A percentile compares a stretch with the other conserved stretches of the same genome.
phyloP scores from a whole-genome alignment of 2,888 invertebrate genomes.

The Cylindroiulus punctatus region DNA sequence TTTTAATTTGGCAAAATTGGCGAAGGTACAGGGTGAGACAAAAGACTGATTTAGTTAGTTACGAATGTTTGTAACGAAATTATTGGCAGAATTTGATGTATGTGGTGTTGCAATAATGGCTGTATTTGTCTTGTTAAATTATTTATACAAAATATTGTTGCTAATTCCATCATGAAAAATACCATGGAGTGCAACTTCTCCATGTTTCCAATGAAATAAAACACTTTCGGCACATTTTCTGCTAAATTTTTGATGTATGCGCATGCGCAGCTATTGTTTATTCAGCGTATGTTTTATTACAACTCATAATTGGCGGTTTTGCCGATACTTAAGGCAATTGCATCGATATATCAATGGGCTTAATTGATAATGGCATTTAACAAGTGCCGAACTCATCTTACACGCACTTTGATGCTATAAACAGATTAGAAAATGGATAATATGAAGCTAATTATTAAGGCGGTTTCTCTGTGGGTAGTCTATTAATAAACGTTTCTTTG shows the following conservation, averaged over 20 bases:
- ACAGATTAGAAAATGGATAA: slow-evolving; percentile 10
- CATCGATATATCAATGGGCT: slow-evolving; percentile 17
- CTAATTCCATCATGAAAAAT: not conserved
- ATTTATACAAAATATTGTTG: not conserved
- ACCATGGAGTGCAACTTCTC: too few relatives aligned
- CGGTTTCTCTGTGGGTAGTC: slow-evolving; percentile 13
- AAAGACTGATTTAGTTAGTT: not conserved
- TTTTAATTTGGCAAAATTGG: slow-evolving; percentile 10
- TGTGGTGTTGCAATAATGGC: not conserved
- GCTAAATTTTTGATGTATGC: not conserved
- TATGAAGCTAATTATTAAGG: slow-evolving; percentile 30
- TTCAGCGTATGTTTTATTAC: slow-evolving; percentile 14
- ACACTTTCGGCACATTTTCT: not conserved
- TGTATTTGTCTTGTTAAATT: too few relatives aligned
- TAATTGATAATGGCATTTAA: slow-evolving; percentile 39
- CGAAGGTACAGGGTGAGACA: not conserved
- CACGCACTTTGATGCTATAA: slow-evolving; percentile 28
- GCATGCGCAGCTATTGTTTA: not conserved
- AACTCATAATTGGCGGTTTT: slow-evolving; percentile 7
- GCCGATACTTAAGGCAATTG: slow-evolving; percentile 25
- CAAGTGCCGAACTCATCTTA: slow-evolving; percentile 43
- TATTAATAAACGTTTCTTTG: slow-evolving; percentile 41
- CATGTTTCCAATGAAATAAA: not conserved
- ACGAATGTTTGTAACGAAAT: too few relatives aligned
- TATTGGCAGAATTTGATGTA: not conserved